Percentiles rank a stretch among this genome's conserved stretches.
phyloP scores from a whole-genome alignment of 2,888 invertebrate genomes.

The Flexamia atlantica region DNA sequence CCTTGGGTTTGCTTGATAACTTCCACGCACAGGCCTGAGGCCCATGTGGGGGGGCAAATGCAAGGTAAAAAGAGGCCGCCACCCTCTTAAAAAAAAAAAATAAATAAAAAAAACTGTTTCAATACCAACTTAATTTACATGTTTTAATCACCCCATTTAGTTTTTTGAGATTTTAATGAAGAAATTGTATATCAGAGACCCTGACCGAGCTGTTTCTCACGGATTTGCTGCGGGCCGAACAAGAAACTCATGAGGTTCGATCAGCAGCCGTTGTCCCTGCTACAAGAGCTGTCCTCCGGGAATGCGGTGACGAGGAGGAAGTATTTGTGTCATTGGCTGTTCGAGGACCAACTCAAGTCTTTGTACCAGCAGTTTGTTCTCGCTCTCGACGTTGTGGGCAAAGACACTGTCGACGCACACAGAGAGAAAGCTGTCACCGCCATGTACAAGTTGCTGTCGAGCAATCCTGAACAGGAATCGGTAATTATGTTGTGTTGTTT shows the following conservation, averaged over 20 bases:
- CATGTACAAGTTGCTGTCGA: slow-evolving; percentile 85
- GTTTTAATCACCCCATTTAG: no score
- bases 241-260: slow-evolving; percentile 82
- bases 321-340: slow-evolving; percentile 89
- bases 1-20: no score
- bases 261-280: slow-evolving; percentile 79
- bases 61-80: no score
- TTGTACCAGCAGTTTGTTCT: slow-evolving; percentile 81
- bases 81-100: no score
- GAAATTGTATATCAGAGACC: slow-evolving; percentile 78
- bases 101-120: no score
- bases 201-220: slow-evolving; percentile 87
- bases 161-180: no score
- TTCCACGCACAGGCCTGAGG: no score
- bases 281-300: slow-evolving; percentile 81
- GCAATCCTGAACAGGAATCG: slow-evolving; percentile 92
- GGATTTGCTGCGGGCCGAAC: slow-evolving; percentile 83
- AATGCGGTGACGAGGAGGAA: slow-evolving; percentile 81
- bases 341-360: slow-evolving; percentile 92
- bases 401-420: slow-evolving; percentile 88
- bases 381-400: slow-evolving; percentile 84
- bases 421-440: slow-evolving; percentile 88
- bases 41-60: no score
- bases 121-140: no score
- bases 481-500: slow-evolving; percentile 77